Evolutionary conservation across 2,888 invertebrate genomes (phyloP).

Genomic region (Leptinotarsa haldemani): DNA sequence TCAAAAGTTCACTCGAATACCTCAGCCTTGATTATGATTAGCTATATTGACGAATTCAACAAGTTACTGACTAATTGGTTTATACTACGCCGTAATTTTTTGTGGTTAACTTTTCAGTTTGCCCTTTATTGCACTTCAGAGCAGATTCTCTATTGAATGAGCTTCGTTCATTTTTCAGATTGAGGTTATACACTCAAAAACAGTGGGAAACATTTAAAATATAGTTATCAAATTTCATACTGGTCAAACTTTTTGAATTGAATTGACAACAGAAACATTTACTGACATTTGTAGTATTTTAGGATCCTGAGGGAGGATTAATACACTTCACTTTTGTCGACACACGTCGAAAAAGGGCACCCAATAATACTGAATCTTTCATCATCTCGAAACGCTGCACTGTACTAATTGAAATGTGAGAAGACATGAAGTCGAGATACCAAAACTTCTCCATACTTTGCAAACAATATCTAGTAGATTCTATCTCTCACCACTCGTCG

Average conservation of each 20-base stretch:
- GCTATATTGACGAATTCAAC: no score
- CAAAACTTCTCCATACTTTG: constrained; percentile 16
- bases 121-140: no score
- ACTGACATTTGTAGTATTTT: no score
- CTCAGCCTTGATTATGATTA: no score
- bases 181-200: not conserved
- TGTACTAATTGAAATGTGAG: constrained; percentile 11
- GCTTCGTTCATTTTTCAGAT: not conserved
- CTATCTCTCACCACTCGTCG: constrained; percentile 32
- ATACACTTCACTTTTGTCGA: not conserved
- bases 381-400: not conserved
- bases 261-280: not conserved
- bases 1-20: no score
- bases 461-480: constrained; percentile 13
- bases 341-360: not conserved
- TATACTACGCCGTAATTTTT: no score
- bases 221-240: not conserved
- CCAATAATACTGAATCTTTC: not conserved
- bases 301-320: no score
- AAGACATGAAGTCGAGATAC: constrained; percentile 3
- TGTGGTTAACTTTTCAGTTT: no score
- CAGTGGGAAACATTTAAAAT: not conserved
- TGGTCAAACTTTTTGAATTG: not conserved
- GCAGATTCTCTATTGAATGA: no score
- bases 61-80: no score